These are phyloP conservation scores for Molanna angustata DNA, from an alignment of 2,888 invertebrate genomes.

Conservation along the genomic window DNA sequence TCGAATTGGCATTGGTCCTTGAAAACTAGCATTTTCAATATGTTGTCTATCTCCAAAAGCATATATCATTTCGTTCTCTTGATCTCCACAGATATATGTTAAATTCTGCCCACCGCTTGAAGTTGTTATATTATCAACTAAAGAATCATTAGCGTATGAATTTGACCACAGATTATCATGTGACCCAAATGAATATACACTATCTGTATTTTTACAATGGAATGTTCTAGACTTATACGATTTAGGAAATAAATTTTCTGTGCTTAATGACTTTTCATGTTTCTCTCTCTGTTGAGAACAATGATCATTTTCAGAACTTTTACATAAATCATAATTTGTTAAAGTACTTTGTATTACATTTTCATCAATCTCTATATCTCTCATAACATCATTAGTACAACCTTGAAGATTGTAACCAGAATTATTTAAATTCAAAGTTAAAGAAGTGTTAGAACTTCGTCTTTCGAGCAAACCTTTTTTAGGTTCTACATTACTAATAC, in stretches of 20 bases:
- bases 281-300: slow-evolving; percentile 25
- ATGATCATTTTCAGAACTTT: slow-evolving; percentile 9
- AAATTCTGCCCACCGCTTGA: slow-evolving; percentile 36
- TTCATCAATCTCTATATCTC: slow-evolving; percentile 51
- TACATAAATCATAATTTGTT: slow-evolving; percentile 33
- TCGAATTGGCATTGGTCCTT: slow-evolving; percentile 42
- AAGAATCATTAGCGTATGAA: slow-evolving; percentile 46
- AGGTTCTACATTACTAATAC: slow-evolving; percentile 46
- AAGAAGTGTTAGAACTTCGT: slow-evolving; percentile 78
- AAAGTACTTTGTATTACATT: slow-evolving; percentile 43
- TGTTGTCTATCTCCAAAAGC: slow-evolving; percentile 50
- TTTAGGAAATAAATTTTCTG: slow-evolving; percentile 58
- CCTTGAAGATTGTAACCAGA: slow-evolving; percentile 22
- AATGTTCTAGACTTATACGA: slow-evolving; percentile 49
- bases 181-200: slow-evolving; percentile 47
- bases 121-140: slow-evolving; percentile 42
- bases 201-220: slow-evolving; percentile 41
- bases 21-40: slow-evolving; percentile 38
- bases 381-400: slow-evolving; percentile 35
- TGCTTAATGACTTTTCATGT: slow-evolving; percentile 59
- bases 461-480: slow-evolving; percentile 68
- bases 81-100: slow-evolving; percentile 51
- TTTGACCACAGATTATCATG: slow-evolving; percentile 54
- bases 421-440: slow-evolving; percentile 62
- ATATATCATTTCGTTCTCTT: slow-evolving; percentile 53